These are phyloP conservation scores for Aramus guarauna DNA, from an alignment of 2,113 vertebrate genomes.

Conservation along the genomic window DNA sequence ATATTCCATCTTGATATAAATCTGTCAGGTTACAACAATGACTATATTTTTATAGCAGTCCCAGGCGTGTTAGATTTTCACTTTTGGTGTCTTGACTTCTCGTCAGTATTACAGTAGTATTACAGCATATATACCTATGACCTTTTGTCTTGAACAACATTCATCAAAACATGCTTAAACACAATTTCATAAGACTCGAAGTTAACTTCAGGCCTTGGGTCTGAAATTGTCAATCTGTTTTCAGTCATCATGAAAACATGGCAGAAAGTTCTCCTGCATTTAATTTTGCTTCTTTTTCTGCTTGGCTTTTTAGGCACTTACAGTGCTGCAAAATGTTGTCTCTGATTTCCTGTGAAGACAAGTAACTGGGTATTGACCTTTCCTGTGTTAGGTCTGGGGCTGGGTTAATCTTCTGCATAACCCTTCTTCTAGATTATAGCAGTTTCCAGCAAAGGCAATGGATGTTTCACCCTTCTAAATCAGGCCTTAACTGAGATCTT, in stretches of 20 bases:
- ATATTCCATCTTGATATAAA: neutral
- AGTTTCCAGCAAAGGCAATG: neutral
- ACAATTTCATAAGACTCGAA: neutral
- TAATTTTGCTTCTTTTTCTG: neutral
- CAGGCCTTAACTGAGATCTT: neutral
- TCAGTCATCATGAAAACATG: neutral
- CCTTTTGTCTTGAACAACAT: neutral
- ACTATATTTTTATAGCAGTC: neutral
- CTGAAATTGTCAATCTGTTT: neutral
- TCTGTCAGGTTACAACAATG: neutral
- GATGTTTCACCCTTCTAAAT: neutral
- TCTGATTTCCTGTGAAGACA: neutral
- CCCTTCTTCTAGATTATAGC: neutral
- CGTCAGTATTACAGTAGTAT: neutral
- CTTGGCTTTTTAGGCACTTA: neutral
- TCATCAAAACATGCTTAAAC: neutral
- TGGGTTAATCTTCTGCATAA: neutral
- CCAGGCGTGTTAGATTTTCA: neutral
- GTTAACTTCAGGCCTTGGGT: neutral
- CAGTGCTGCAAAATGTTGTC: neutral
- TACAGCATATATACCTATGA: neutral
- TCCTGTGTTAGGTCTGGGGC: neutral
- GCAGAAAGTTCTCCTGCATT: neutral
- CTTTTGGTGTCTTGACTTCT: neutral
- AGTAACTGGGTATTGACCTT: neutral